Conservation (phyloP, 2,888 invertebrate species). For the Amphipyra tragopoginis region DNA sequence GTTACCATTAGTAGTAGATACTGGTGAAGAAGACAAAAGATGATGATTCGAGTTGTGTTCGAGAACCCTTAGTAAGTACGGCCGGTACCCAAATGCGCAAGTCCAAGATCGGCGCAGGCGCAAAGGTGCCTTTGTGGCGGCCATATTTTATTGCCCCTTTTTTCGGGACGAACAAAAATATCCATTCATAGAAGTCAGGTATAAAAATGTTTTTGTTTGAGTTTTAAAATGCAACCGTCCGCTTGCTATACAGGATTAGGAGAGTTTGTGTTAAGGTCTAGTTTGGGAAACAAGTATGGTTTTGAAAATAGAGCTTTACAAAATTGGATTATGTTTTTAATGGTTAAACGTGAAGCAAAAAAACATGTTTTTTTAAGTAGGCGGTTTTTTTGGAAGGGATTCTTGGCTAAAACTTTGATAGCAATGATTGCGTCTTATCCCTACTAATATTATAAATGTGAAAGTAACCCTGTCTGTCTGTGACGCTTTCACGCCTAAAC, state of each 20-base stretch:
- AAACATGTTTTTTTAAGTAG: not conserved
- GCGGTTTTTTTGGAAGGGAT: too few relatives aligned
- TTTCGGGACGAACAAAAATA: conserved; percentile 80
- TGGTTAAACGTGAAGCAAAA: not conserved
- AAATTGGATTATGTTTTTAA: conserved; percentile 46
- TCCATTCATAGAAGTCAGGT: conserved; percentile 87
- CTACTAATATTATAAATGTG: too few relatives aligned
- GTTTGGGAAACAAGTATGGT: conserved; percentile 38
- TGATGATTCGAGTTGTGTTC: conserved; percentile 18
- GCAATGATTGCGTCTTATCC: too few relatives aligned
- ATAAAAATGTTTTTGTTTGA: conserved; percentile 77
- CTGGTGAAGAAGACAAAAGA: not conserved
- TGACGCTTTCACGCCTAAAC: too few relatives aligned
- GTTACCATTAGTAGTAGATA: too few relatives aligned
- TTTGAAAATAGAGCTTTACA: conserved; percentile 30
- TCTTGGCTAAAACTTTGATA: too few relatives aligned
- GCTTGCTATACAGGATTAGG: conserved; percentile 64
- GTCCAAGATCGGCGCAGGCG: conserved; percentile 80
- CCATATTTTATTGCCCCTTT: conserved; percentile 85
- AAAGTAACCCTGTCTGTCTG: too few relatives aligned
- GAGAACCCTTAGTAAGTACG: conserved; percentile 47
- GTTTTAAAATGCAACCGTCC: conserved; percentile 69
- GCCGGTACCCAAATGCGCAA: conserved; percentile 78
- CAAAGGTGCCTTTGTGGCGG: conserved; percentile 86
- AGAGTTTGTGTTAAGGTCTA: conserved; percentile 30